Evolutionary conservation across 1,140 invertebrate species (phyloP).

Genomic region (Anastrepha ludens): DNA sequence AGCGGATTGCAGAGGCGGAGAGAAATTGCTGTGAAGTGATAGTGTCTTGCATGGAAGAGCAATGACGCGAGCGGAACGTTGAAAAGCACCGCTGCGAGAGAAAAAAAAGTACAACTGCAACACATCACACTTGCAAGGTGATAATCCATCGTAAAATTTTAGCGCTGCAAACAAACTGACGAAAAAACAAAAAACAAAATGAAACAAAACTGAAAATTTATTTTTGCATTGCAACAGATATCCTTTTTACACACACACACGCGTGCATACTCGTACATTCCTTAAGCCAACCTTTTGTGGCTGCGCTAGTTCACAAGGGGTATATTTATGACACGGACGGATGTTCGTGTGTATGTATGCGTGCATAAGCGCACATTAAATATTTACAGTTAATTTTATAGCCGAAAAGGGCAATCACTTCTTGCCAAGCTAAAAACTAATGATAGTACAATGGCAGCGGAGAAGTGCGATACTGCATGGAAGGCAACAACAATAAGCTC

Average conservation of each 20-base stretch:
- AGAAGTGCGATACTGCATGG: neutral
- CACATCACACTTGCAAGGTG: constrained; percentile 50
- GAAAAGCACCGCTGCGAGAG: neutral
- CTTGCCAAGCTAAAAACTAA: constrained; percentile 53
- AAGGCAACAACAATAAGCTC: constrained; percentile 39
- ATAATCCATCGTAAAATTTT: constrained; percentile 51
- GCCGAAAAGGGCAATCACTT: constrained; percentile 60
- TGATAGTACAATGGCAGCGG: neutral
- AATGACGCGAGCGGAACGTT: neutral
- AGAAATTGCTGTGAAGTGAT: neutral
- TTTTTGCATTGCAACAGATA: constrained; percentile 50
- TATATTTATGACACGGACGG: constrained; percentile 8
- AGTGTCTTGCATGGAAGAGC: neutral
- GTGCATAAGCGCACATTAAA: constrained; percentile 69
- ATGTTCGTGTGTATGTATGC: constrained; percentile 10
- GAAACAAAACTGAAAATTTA: neutral
- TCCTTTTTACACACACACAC: neutral
- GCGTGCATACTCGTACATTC: neutral
- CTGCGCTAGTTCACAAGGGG: neutral
- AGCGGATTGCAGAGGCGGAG: neutral
- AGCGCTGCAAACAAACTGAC: neutral
- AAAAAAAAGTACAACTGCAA: constrained; percentile 45
- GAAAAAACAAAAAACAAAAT: neutral
- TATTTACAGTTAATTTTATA: constrained; percentile 74
- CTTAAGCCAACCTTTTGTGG: neutral